Evolutionary conservation across 2,113 vertebrate genomes (phyloP).

Genomic region (Crotalus helleri): DNA sequence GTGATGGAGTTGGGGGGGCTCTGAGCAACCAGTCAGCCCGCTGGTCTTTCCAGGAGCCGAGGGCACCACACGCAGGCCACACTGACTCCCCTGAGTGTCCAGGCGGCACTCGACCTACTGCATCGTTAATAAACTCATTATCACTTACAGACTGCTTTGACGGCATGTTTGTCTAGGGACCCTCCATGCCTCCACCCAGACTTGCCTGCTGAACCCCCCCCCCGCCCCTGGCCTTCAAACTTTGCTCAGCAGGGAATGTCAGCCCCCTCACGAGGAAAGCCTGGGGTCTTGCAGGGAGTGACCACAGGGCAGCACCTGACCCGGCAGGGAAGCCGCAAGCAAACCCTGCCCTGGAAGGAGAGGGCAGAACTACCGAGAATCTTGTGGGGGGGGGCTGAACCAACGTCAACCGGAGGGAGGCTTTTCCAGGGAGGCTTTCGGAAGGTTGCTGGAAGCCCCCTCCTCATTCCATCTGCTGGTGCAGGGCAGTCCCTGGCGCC

Average conservation of each 20-base stretch:
- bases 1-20: not conserved
- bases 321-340: not conserved
- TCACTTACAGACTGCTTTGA: not conserved
- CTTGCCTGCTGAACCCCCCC: too few relatives aligned
- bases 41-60: not conserved
- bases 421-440: not conserved
- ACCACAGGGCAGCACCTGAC: not conserved
- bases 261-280: not conserved
- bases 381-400: too few relatives aligned
- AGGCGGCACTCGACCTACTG: not conserved
- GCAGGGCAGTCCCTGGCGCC: too few relatives aligned
- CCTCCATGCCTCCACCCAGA: not conserved
- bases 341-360: not conserved
- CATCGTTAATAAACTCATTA: slow-evolving; percentile 2
- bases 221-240: rapidly evolving
- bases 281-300: not conserved
- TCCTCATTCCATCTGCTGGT: not conserved
- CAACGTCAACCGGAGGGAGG: too few relatives aligned
- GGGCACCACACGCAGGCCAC: not conserved
- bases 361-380: not conserved
- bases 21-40: not conserved
- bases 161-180: not conserved
- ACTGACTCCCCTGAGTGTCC: not conserved
- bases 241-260: not conserved
- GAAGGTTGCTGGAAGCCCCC: not conserved